phyloP scores from a whole-genome alignment of 1,140 invertebrate species.

The silkworm (Bombyx mori) region DNA sequence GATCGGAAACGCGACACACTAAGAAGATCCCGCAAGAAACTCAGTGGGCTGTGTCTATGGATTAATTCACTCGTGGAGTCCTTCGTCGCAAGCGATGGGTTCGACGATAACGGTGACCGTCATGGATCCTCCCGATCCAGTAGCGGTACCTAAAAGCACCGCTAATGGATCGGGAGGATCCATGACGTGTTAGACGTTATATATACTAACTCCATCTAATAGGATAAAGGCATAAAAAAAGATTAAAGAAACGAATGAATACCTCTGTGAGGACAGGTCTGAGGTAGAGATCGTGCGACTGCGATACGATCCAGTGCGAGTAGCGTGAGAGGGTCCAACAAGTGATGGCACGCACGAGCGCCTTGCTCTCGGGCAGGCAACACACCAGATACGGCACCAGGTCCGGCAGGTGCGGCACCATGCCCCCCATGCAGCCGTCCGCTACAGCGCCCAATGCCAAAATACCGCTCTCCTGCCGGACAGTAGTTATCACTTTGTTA shows the following conservation, averaged over 20 bases:
- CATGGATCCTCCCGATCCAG: too few relatives aligned
- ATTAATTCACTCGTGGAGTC: too few relatives aligned
- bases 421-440: slow-evolving; percentile 98
- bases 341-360: slow-evolving; percentile 96
- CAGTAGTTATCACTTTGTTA: neutral
- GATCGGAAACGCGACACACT: too few relatives aligned
- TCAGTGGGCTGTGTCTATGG: too few relatives aligned
- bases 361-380: slow-evolving; percentile 95
- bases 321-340: slow-evolving; percentile 99
- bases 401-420: slow-evolving; percentile 96
- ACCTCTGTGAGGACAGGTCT: slow-evolving; percentile 94
- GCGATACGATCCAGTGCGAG: slow-evolving; percentile 97
- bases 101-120: too few relatives aligned
- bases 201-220: too few relatives aligned
- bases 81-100: too few relatives aligned
- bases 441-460: slow-evolving; percentile 97
- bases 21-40: too few relatives aligned
- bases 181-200: too few relatives aligned
- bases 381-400: slow-evolving; percentile 96
- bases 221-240: too few relatives aligned
- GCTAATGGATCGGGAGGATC: too few relatives aligned
- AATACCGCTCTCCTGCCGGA: slow-evolving; percentile 88
- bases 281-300: slow-evolving; percentile 93
- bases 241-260: neutral
- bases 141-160: too few relatives aligned